Evolutionary conservation across 2,888 invertebrate genomes (phyloP), one percentile per base, ranked within the genome.

Genomic region (Allolobophora icterica): DNA sequence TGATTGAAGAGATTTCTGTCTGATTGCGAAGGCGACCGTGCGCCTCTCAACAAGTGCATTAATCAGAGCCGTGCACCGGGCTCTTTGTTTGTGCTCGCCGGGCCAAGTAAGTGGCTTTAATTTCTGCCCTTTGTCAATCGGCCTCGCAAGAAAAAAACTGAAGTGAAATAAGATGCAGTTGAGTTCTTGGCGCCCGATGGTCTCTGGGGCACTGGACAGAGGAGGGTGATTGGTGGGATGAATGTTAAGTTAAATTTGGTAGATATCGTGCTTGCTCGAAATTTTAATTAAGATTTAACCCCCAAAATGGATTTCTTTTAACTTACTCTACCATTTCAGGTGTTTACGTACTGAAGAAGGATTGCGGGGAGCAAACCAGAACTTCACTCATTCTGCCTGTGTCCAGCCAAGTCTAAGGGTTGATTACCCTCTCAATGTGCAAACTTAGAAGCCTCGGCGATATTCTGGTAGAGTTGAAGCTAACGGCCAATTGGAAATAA

Each of bases 41-140:
- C 35, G 87, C 34, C 38, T 34, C 35, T 30, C 87, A 87, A 87
- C 87, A 87, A 87, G 87, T 87, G 87, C 34, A 87, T 87, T 87
- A 87, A 87, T 87, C 87, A 87, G 38, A 35, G 34, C 15, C 34
- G 34, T 35, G 87, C 38, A 38, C 38, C 38, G 87, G 38, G 33
- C 38, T 21, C 87, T 87, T 87, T 87, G 87, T 87, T 87, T 87
- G 87, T 35, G 87, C 87, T 87, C 34, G 87, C 35, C 34, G 24
- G n/a, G 87, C 87, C 87, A 35, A 35, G 34, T 87, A 87, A 87
- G 87, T 87, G 87, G 87, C 87, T 87, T 87, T 34, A 87, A 87
- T 87, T 35, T 87, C 87, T 87, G 35, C 38, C 87, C 87, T 87
- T 87, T 38, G 38, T 87, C 87, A 38, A 87, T 38, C 87, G 34